Conservation (phyloP, 2,888 invertebrate species). For the Metopia argyrocephala region DNA sequence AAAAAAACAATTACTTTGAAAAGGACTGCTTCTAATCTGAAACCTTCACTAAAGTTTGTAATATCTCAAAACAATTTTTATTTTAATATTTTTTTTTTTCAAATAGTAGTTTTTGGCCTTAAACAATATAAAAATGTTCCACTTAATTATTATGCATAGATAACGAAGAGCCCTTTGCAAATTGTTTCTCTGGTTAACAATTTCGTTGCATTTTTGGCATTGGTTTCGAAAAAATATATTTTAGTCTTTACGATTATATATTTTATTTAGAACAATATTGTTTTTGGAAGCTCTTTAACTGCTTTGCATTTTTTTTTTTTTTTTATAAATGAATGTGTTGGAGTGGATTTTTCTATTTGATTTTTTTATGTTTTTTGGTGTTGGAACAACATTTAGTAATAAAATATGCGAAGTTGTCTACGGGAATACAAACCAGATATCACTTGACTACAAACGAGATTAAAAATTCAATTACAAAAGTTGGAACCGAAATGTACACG, state of each 20-base stretch:
- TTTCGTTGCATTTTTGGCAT: slow-evolving; percentile 7
- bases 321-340: background rate
- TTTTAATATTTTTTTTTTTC: background rate
- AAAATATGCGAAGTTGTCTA: slow-evolving; percentile 74
- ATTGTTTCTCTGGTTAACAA: slow-evolving; percentile 53
- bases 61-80: background rate
- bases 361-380: background rate
- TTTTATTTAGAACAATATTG: slow-evolving; percentile 14
- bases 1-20: no score
- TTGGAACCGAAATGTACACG: slow-evolving; percentile 73
- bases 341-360: background rate
- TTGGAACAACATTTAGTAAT: slow-evolving; percentile 66
- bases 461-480: slow-evolving; percentile 78
- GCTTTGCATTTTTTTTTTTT: no score
- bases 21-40: no score
- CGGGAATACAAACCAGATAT: slow-evolving; percentile 73
- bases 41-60: no score
- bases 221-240: background rate
- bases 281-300: slow-evolving; percentile 11
- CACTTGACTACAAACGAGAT: slow-evolving; percentile 78
- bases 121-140: background rate
- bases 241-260: slow-evolving; percentile 5
- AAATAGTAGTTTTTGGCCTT: background rate
- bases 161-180: background rate
- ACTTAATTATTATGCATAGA: no score